These are phyloP conservation scores for Calephelis virginiensis DNA, from an alignment of 1,140 invertebrate species.

Conservation along the genomic window DNA sequence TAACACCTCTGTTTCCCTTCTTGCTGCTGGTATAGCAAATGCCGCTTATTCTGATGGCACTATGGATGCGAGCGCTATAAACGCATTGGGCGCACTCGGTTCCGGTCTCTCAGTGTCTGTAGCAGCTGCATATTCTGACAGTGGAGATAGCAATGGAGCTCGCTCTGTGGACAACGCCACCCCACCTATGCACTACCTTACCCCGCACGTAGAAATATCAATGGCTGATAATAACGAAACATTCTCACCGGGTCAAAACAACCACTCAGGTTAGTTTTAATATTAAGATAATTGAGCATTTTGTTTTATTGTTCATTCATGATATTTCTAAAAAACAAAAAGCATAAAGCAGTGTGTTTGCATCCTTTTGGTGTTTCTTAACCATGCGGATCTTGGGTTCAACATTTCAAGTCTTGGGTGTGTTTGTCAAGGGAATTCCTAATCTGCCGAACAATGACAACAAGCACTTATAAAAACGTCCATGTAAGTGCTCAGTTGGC, in stretches of 20 bases:
- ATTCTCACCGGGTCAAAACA: slow-evolving; percentile 70
- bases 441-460: too few species aligned
- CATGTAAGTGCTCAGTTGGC: too few species aligned
- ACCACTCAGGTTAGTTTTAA: slow-evolving; percentile 53
- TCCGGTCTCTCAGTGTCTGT: slow-evolving; percentile 80
- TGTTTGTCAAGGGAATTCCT: too few species aligned
- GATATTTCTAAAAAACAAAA: too few species aligned
- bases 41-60: slow-evolving; percentile 79
- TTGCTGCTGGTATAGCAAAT: slow-evolving; percentile 81
- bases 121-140: slow-evolving; percentile 85
- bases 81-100: slow-evolving; percentile 76
- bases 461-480: too few species aligned
- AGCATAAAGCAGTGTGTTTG: too few species aligned
- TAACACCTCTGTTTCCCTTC: slow-evolving; percentile 82
- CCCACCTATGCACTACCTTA: slow-evolving; percentile 92
- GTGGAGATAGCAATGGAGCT: slow-evolving; percentile 87
- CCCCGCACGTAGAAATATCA: slow-evolving; percentile 93
- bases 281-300: neutral
- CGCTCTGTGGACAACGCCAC: slow-evolving; percentile 89
- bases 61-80: slow-evolving; percentile 76
- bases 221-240: slow-evolving; percentile 85
- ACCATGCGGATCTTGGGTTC: too few species aligned
- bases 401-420: too few species aligned
- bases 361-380: too few species aligned
- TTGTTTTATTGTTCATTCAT: too few species aligned